phyloP scores from a whole-genome alignment of 1,140 invertebrate species.

The Antheraea mylitta region DNA sequence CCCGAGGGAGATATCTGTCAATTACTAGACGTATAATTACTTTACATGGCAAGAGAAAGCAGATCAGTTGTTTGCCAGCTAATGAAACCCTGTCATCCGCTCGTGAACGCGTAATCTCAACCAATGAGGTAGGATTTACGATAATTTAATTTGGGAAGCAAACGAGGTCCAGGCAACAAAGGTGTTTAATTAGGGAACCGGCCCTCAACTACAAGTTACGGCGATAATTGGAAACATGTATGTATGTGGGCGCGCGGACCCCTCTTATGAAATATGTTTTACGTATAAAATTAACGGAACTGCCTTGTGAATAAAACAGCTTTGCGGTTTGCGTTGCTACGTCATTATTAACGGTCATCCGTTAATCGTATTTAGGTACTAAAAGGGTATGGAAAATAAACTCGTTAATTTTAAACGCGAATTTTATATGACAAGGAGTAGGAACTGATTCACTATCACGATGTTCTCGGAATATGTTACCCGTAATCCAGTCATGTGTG shows the following conservation, averaged over 20 bases:
- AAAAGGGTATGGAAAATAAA: too few relatives aligned
- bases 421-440: too few relatives aligned
- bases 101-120: slow-evolving; percentile 21
- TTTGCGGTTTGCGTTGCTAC: background rate
- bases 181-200: slow-evolving; percentile 36
- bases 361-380: background rate
- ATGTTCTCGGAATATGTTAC: too few relatives aligned
- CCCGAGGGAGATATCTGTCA: slow-evolving; percentile 6
- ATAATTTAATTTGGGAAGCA: slow-evolving; percentile 35
- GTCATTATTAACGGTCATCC: background rate
- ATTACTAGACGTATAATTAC: slow-evolving; percentile 16
- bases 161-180: slow-evolving; percentile 28
- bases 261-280: background rate
- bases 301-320: background rate
- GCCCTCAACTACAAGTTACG: slow-evolving; percentile 21
- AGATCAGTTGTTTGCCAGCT: slow-evolving; percentile 19
- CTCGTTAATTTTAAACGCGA: too few relatives aligned
- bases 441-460: too few relatives aligned
- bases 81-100: slow-evolving; percentile 16
- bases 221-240: background rate
- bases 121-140: slow-evolving; percentile 31
- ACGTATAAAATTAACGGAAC: slow-evolving; percentile 1
- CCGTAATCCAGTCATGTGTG: too few relatives aligned
- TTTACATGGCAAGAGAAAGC: background rate
- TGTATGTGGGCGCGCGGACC: background rate